Evolutionary conservation across 2,888 invertebrate species (phyloP).

Genomic region (Gasteruption jaculator): DNA sequence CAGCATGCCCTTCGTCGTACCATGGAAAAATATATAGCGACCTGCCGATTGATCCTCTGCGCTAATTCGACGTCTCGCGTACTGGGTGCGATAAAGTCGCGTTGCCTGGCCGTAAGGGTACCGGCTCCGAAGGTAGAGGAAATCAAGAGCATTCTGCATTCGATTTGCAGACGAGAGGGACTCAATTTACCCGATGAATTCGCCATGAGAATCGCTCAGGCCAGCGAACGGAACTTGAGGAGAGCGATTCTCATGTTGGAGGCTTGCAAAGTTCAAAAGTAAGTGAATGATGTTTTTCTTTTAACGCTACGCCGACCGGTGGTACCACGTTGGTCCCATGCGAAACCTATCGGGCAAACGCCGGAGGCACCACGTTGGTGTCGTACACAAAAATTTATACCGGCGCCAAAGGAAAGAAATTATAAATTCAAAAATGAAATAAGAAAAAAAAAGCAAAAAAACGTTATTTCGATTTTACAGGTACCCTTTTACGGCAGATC

Average conservation of each 20-base stretch:
- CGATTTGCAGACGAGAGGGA: constrained; percentile 77
- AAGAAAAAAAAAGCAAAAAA: not conserved
- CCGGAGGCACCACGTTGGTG: too few relatives aligned
- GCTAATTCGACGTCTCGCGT: constrained; percentile 93
- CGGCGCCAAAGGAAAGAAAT: too few relatives aligned
- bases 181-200: constrained; percentile 72
- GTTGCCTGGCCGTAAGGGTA: constrained; percentile 90
- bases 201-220: constrained; percentile 71
- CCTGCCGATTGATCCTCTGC: constrained; percentile 90
- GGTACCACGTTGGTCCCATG: too few relatives aligned
- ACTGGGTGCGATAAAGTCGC: constrained; percentile 93
- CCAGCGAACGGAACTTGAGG: constrained; percentile 83
- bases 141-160: constrained; percentile 62
- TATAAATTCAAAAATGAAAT: not conserved
- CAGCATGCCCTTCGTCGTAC: constrained; percentile 97
- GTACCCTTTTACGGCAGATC: constrained; percentile 76
- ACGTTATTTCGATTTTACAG: too few relatives aligned
- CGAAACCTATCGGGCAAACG: too few relatives aligned
- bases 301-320: too few relatives aligned
- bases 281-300: constrained; percentile 39
- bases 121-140: constrained; percentile 80
- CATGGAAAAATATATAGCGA: constrained; percentile 98
- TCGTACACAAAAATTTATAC: too few relatives aligned
- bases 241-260: constrained; percentile 91
- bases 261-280: constrained; percentile 86